phyloP scores from a whole-genome alignment of 2,113 vertebrate genomes.

The Turnix velox region DNA sequence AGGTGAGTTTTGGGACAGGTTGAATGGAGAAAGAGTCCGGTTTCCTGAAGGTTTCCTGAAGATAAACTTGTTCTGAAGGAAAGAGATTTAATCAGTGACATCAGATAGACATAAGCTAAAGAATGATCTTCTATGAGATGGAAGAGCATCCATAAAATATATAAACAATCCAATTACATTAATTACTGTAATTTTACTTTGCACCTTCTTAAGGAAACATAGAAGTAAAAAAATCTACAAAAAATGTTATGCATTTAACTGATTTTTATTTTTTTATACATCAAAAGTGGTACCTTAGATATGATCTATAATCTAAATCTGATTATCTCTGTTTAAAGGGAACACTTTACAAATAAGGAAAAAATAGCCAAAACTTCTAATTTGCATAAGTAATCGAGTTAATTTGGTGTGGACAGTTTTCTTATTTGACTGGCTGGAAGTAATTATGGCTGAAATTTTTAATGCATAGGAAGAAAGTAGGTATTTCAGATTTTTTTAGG shows the following conservation, averaged over 20 bases:
- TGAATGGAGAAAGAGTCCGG: neutral
- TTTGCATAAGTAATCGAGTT: neutral
- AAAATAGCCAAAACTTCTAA: neutral
- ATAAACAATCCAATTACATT: neutral
- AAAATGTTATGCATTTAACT: neutral
- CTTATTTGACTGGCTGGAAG: neutral
- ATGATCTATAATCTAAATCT: neutral
- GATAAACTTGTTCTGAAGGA: neutral
- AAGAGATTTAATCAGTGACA: neutral
- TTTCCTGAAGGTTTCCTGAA: neutral
- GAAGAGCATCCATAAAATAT: neutral
- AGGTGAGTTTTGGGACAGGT: neutral
- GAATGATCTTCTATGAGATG: neutral
- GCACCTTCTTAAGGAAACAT: neutral
- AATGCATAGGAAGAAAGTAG: neutral
- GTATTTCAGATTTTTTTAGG: neutral
- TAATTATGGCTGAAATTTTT: neutral
- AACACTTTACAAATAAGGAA: neutral
- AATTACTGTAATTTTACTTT: neutral
- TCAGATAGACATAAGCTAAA: neutral
- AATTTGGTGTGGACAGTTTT: neutral
- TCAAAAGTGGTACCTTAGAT: neutral
- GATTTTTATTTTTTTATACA: neutral
- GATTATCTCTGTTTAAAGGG: neutral
- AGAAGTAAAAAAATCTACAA: neutral